Evolutionary conservation across 37 sponge, comb jelly and placozoan species (phyloP).

Genomic region (Haliclona indistincta): DNA sequence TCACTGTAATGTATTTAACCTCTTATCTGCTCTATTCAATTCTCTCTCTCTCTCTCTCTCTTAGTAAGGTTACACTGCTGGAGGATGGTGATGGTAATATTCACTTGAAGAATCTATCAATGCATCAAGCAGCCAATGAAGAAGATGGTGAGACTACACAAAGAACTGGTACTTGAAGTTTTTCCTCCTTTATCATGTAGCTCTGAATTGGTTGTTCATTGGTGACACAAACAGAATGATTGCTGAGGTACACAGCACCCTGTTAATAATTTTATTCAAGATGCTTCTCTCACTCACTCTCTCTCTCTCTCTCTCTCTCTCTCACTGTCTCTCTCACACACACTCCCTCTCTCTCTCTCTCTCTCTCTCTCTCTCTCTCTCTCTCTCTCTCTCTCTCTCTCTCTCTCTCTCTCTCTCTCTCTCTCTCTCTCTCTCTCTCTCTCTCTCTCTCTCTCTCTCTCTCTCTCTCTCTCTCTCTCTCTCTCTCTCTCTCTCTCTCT

Average conservation of each 20-base stretch:
- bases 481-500: conserved; percentile 16
- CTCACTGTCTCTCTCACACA: background rate
- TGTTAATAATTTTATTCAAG: background rate
- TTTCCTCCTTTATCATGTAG: conserved; percentile 27
- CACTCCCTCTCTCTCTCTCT: background rate
- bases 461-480: background rate
- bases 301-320: background rate
- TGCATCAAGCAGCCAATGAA: conserved; percentile 87
- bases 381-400: background rate
- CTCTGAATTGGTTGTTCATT: conserved; percentile 96
- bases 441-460: background rate
- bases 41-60: too few relatives aligned
- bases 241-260: conserved; percentile 83
- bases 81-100: conserved; percentile 81
- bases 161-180: background rate
- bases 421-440: background rate
- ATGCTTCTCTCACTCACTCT: background rate
- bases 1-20: too few relatives aligned
- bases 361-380: background rate
- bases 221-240: conserved; percentile 99
- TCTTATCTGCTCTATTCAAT: background rate
- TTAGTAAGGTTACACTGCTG: conserved; percentile 71
- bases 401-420: background rate
- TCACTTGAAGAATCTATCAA: conserved; percentile 88
- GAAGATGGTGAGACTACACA: conserved; percentile 81